These are phyloP conservation scores for Mobula hypostoma DNA, from an alignment of 2,113 vertebrate genomes.

Conservation along the genomic window DNA sequence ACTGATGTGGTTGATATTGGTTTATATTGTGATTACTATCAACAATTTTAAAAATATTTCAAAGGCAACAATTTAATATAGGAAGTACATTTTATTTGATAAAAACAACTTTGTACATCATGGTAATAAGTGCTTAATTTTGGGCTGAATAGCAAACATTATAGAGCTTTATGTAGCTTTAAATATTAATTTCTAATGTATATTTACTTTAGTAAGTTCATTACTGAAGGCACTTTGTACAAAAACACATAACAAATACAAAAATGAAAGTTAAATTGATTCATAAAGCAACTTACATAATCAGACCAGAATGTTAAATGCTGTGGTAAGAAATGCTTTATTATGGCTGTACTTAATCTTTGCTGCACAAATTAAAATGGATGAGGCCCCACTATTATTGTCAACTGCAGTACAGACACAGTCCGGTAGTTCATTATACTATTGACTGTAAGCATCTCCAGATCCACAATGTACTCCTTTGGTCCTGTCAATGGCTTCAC, in stretches of 20 bases:
- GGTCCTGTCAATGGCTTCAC: slow-evolving; percentile 85
- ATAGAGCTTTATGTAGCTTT: slow-evolving; percentile 31
- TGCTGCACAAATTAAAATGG: slow-evolving; percentile 61
- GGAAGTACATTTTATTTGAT: slow-evolving; percentile 37
- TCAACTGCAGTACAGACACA: slow-evolving; percentile 86
- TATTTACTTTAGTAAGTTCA: slow-evolving; percentile 33
- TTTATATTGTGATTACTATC: not conserved
- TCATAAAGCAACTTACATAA: slow-evolving; percentile 33
- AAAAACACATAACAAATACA: slow-evolving; percentile 18
- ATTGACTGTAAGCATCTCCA: slow-evolving; percentile 95
- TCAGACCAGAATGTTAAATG: slow-evolving; percentile 59
- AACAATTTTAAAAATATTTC: not conserved
- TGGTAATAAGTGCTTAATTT: slow-evolving; percentile 32
- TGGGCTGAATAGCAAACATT: slow-evolving; percentile 26
- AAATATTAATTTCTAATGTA: slow-evolving; percentile 33
- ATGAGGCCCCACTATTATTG: slow-evolving; percentile 88
- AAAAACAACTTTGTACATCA: slow-evolving; percentile 38
- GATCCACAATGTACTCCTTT: slow-evolving; percentile 81
- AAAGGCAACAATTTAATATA: slow-evolving; percentile 27
- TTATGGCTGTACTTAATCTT: slow-evolving; percentile 49
- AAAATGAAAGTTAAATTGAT: slow-evolving; percentile 23
- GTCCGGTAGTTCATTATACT: slow-evolving; percentile 79
- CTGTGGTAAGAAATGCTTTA: slow-evolving; percentile 51
- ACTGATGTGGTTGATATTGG: not conserved
- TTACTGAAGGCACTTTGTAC: slow-evolving; percentile 32